A percentile compares a stretch with the other conserved stretches of the same genome.
Conservation (phyloP, 2,888 invertebrate genomes). For the Calliopum simillimum region DNA sequence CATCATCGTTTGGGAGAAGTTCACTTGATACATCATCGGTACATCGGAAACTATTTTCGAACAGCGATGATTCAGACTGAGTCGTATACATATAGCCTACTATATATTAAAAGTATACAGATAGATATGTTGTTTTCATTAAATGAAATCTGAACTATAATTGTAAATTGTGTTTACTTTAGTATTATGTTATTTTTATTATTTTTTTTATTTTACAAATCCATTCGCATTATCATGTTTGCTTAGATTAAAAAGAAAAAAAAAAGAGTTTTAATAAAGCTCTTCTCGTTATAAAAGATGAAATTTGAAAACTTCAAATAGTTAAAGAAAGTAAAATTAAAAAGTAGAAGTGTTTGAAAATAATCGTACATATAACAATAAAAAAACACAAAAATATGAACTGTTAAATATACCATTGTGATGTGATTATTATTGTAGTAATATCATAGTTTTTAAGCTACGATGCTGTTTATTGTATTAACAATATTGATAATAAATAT, state of each 20-base stretch:
- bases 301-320: not conserved
- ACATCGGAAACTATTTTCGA: conserved; percentile 59
- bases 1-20: conserved; percentile 46
- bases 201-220: not conserved
- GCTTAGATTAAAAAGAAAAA: not conserved
- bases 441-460: conserved; percentile 26
- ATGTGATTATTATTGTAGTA: conserved; percentile 18
- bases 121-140: no score
- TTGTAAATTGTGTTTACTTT: conserved; percentile 11
- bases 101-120: not conserved
- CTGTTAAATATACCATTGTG: conserved; percentile 16
- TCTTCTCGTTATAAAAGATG: not conserved
- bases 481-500: not conserved
- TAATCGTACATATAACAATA: not conserved
- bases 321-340: not conserved
- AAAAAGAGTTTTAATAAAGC: conserved; percentile 7
- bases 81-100: conserved; percentile 1
- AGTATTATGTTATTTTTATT: no score
- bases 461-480: not conserved
- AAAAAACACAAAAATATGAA: not conserved
- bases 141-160: conserved; percentile 19
- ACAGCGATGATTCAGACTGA: conserved; percentile 60
- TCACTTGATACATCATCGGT: conserved; percentile 59
- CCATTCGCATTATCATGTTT: not conserved
- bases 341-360: not conserved